Evolutionary conservation across 2,888 invertebrate genomes (phyloP), one percentile per base, ranked within the genome.

Genomic region (Ophion ellenae): DNA sequence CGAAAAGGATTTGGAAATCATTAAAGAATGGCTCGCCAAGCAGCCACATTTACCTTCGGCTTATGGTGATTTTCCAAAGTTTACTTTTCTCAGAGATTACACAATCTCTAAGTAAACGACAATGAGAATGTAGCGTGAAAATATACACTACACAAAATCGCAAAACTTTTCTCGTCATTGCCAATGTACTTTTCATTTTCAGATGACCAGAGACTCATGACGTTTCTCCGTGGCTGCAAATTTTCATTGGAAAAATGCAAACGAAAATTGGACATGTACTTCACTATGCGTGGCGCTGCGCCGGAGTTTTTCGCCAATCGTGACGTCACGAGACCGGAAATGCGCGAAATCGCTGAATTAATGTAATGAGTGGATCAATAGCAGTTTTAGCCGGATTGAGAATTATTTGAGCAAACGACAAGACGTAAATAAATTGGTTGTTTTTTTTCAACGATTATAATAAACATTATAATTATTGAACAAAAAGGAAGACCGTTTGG

Each of bases 201-300:
- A 97, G 97, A 98, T 94, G 97, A 98, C 94, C 95, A 96, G 89
- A 96, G 97, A 83, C 94, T 98, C 88, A 96, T 97, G 95, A 97
- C 97, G 80, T 98, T 97, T 95, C 95, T 98, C 86, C 96, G 98
- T 17, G 97, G 97, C 40, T 97, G 97, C 94, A 98, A 97, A 95
- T 98, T 97, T 94, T 97, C 97, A 78, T 93, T 98, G 93, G 98
- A 98, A 94, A 97, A 97, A 94, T 96, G 97, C 93, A 98, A 98
- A 94, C 96, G 96, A 91, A 98, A 98, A 94, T 94, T 98, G 91
- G 98, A 98, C 94, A 97, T 97, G 97, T 98, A 97, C 94, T 97
- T 97, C 94, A 97, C 98, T 11, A 97, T 97, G 97, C 95, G 97
- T 32, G 95, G 96, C 6, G 97, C 97, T 0, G 96, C 97, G 53